Evolutionary conservation across 2,888 invertebrate genomes (phyloP), one percentile per base, ranked within the genome.

Genomic region (Drosophila niveifrons): DNA sequence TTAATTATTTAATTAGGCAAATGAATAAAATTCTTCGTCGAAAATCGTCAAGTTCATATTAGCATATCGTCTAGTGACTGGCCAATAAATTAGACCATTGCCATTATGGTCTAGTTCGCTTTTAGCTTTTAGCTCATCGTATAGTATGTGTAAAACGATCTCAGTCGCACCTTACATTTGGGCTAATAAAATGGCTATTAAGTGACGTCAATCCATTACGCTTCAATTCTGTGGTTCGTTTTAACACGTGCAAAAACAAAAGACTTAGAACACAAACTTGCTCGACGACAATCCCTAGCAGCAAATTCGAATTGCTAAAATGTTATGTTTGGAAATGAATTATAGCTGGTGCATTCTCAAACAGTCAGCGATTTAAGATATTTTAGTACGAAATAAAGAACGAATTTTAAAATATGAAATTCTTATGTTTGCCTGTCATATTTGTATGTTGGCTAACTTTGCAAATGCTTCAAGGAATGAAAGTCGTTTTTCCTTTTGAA

Each of bases 231-330:
- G 34, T 39, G 31, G 8, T 47, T 51, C 41, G 44, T n/a, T 13
- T 52, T 13, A 62, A 44, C 78, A 77, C 72, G 78, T 78, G 67
- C 29, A 46, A 36, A 63, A 70, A 65, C 69, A 53, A 71, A 78
- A 69, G 74, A 79, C 75, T 81, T 75, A 67, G 75, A 75, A 57
- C 75, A 75, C 81, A 67, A 82, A 80, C 76, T 78, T 59, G 82
- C 48, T 65, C 17, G 48, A 50, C 67, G 44, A 39, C 58, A 43
- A 64, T 70, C 44, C 15, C 9, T n/a, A n/a, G 23, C 51, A 50
- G 28, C 39, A 28, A 51, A 82, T 74, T 77, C 69, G 56, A 66
- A 74, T 74, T 71, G 61, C 55, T 67, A 81, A 82, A 78, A 72
- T 64, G 65, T 31, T 72, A 10, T 15, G 23, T 36, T 62, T 39